phyloP scores from a whole-genome alignment of 2,888 invertebrate genomes.

The Hyles lineata region DNA sequence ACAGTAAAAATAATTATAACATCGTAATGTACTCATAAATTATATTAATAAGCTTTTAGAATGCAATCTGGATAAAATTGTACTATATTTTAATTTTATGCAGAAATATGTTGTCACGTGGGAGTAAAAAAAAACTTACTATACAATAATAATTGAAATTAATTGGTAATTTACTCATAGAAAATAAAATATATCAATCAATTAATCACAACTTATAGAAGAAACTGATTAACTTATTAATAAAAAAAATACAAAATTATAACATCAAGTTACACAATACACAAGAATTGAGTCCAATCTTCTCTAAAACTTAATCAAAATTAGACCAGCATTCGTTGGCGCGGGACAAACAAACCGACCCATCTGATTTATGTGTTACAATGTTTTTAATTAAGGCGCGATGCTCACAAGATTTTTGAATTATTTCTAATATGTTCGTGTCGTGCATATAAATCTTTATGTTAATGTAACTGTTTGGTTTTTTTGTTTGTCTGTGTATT shows the following conservation, averaged over 20 bases:
- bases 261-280: not conserved
- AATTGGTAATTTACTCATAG: too few species aligned
- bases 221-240: not conserved
- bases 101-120: too few species aligned
- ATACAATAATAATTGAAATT: too few species aligned
- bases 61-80: too few species aligned
- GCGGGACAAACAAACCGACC: constrained; percentile 1
- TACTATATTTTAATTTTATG: too few species aligned
- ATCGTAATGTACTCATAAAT: too few species aligned
- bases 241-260: not conserved
- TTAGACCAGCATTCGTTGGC: not conserved
- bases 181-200: too few species aligned
- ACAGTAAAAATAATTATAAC: too few species aligned
- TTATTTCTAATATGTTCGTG: constrained; percentile 9
- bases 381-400: constrained; percentile 23
- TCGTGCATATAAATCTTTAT: not conserved
- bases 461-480: not conserved
- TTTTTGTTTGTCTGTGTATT: not conserved
- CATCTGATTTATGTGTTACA: constrained; percentile 10
- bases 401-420: not conserved
- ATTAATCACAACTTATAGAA: too few species aligned
- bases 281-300: not conserved
- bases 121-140: too few species aligned
- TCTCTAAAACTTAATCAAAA: not conserved
- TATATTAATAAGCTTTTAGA: too few species aligned